Conservation (phyloP, 2,797 vertebrate species). For the Thunnus albacares region DNA sequence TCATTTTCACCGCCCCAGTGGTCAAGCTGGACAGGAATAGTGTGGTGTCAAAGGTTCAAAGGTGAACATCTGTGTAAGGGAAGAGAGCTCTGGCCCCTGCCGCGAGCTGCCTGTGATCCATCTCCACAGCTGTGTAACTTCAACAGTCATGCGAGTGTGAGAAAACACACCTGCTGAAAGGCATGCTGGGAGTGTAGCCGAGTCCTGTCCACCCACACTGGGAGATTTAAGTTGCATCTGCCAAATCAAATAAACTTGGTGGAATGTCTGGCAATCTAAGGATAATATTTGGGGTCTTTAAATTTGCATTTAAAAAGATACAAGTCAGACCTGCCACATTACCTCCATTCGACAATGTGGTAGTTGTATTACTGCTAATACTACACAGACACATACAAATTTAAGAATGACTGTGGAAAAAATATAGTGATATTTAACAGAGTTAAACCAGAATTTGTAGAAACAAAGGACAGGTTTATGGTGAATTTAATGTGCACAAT, state of each 20-base stretch:
- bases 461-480: background rate
- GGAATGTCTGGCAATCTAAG: slow-evolving; percentile 46
- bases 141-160: slow-evolving; percentile 69
- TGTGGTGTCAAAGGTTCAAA: slow-evolving; percentile 57
- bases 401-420: background rate
- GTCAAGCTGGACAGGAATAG: slow-evolving; percentile 63
- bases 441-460: background rate
- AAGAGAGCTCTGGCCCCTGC: slow-evolving; percentile 59
- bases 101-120: slow-evolving; percentile 74
- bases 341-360: background rate
- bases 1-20: slow-evolving; percentile 23
- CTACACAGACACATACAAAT: background rate
- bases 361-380: background rate
- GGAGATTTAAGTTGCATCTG: slow-evolving; percentile 52
- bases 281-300: slow-evolving; percentile 28
- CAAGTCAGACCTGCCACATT: background rate
- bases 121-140: slow-evolving; percentile 80
- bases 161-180: slow-evolving; percentile 83
- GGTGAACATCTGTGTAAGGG: slow-evolving; percentile 79
- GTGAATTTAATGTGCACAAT: background rate
- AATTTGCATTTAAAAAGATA: slow-evolving; percentile 3
- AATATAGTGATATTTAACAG: background rate
- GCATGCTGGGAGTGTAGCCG: slow-evolving; percentile 74
- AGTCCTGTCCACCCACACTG: slow-evolving; percentile 50
- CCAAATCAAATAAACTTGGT: slow-evolving; percentile 68